Percentiles rank a stretch among this genome's conserved stretches.
Evolutionary conservation across 2,888 invertebrate species (phyloP).

Genomic region (Ganaspis brasiliensis): DNA sequence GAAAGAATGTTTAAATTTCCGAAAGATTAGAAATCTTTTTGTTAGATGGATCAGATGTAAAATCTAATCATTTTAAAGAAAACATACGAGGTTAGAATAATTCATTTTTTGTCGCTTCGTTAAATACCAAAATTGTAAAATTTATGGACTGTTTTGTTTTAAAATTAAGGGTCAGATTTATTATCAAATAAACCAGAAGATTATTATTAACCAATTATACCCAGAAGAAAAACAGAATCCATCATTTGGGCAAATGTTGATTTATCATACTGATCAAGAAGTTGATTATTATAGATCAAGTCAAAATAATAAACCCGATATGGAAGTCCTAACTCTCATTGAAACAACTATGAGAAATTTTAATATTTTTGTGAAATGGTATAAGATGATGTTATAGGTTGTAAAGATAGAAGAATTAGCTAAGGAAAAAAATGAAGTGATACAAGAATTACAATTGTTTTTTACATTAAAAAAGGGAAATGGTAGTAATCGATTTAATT

Average conservation of each 20-base stretch:
- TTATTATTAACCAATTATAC: constrained; percentile 17
- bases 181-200: no score
- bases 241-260: constrained; percentile 54
- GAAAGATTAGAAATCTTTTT: not conserved
- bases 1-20: no score
- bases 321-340: no score
- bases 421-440: not conserved
- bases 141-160: constrained; percentile 4
- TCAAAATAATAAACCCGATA: no score
- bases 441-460: constrained; percentile 47
- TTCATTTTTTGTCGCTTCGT: constrained; percentile 3
- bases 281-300: constrained; percentile 51
- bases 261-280: constrained; percentile 53
- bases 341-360: no score
- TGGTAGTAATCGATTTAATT: constrained; percentile 50
- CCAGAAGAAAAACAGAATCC: constrained; percentile 49
- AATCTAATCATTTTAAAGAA: not conserved
- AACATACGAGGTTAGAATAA: not conserved
- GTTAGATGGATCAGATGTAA: constrained; percentile 14
- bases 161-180: no score
- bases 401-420: constrained; percentile 44
- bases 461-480: no score
- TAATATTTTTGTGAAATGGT: constrained; percentile 56
- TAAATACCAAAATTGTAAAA: not conserved
- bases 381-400: constrained; percentile 59